A percentile compares a stretch with the other conserved stretches of the same genome.
Evolutionary conservation across 2,888 invertebrate genomes (phyloP).

Genomic region (Penaeus monodon): DNA sequence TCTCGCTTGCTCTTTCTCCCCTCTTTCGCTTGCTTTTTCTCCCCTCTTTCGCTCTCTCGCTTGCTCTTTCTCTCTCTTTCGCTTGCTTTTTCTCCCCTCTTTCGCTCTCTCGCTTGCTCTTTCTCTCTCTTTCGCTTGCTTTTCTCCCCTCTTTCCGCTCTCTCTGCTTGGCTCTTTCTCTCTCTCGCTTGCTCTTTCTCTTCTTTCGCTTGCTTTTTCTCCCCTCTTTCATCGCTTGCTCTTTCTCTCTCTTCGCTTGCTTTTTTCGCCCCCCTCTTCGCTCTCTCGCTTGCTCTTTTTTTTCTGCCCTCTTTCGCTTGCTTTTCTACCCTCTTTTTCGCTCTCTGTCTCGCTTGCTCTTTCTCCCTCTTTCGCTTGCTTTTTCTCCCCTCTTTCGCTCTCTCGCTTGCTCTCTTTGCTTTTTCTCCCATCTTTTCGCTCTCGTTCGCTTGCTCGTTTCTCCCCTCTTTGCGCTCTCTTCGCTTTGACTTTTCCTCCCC

Average conservation of each 20-base stretch:
- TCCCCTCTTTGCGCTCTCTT: not conserved
- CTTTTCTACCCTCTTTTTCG: not conserved
- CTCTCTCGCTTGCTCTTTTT: not conserved
- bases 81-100: not conserved
- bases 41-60: not conserved
- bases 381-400: not conserved
- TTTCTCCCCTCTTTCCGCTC: no score
- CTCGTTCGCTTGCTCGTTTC: not conserved
- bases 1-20: no score
- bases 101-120: not conserved
- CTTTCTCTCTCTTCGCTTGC: not conserved
- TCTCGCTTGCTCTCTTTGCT: not conserved
- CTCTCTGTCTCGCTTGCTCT: not conserved
- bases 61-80: not conserved
- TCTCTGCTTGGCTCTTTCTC: no score
- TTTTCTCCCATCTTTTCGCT: no score
- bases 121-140: not conserved
- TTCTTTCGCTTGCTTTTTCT: no score
- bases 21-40: constrained; percentile 1
- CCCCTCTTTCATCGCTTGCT: no score
- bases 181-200: no score
- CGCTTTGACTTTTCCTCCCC: not conserved
- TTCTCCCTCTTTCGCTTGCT: constrained; percentile 19
- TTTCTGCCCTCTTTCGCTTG: not conserved
- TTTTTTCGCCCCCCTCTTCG: not conserved